Percentiles rank a stretch among this genome's conserved stretches.
phyloP scores from a whole-genome alignment of 2,888 invertebrate species.

The Cetonia aurata region DNA sequence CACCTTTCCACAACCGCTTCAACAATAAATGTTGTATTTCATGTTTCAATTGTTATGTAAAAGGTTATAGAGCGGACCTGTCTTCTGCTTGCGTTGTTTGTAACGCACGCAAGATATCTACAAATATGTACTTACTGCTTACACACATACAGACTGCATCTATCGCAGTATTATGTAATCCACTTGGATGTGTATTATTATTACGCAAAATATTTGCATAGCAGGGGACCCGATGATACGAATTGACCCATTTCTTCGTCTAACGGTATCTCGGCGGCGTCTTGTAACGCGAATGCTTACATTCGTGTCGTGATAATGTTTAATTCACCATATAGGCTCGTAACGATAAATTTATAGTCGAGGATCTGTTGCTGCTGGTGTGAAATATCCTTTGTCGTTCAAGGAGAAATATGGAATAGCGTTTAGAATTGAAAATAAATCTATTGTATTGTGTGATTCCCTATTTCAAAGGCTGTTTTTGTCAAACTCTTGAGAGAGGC shows the following conservation, averaged over 20 bases:
- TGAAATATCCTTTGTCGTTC: not conserved
- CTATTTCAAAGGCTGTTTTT: no score
- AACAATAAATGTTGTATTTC: no score
- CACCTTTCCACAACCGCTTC: no score
- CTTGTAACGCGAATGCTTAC: slow-evolving; percentile 21
- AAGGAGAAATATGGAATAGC: not conserved
- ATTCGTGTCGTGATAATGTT: slow-evolving; percentile 18
- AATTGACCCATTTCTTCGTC: slow-evolving; percentile 29
- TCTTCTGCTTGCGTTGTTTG: no score
- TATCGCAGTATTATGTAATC: slow-evolving; percentile 15
- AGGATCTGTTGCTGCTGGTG: not conserved
- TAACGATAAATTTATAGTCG: slow-evolving; percentile 17
- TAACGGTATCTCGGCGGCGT: slow-evolving; percentile 24
- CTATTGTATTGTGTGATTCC: no score
- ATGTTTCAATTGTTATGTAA: no score
- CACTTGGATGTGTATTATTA: slow-evolving; percentile 34
- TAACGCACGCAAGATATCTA: no score
- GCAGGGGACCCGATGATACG: slow-evolving; percentile 23
- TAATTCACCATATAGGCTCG: slow-evolving; percentile 22
- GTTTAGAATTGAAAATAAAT: no score
- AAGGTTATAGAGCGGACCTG: no score
- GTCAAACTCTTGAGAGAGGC: no score
- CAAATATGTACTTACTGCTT: no score
- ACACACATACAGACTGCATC: not conserved
- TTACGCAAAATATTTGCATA: slow-evolving; percentile 40